Evolutionary conservation across 2,113 vertebrate genomes (phyloP), one percentile per base, ranked within the genome.

Genomic region (Narcine bancroftii): DNA sequence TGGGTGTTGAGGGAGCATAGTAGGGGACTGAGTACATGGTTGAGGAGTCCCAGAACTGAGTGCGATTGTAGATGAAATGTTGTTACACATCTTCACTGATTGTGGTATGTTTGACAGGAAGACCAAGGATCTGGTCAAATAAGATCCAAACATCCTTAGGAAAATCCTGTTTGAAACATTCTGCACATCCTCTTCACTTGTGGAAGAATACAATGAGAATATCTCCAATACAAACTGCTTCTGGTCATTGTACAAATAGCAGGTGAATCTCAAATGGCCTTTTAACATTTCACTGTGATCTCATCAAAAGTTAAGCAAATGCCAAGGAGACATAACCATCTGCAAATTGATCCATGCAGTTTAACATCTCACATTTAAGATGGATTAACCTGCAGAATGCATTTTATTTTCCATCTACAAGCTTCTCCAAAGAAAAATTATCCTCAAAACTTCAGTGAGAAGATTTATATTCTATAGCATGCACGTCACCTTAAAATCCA

Each of bases 241-340:
- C n/a, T 36, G 53, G 81, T 36, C 81, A 36, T 60, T 63, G 36
- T 56, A 63, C 15, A 87, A 87, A 87, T 87, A 56, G 33, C 53
- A 63, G 81, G 29, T 87, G 81, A 53, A n/a, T 87, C 81, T 56
- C 81, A 87, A 87, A 87, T 60, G 81, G 53, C 33, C 81, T 56
- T 87, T 60, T 60, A 87, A 87, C 81, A 87, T 87, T 87, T 87
- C 81, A 60, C 81, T 24, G 36, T 36, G 53, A 87, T 87, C 81
- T 60, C 56, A 87, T 87, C 53, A 87, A 33, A 87, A 87, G 81
- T 87, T 87, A 87, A 87, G 56, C 33, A 87, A 87, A 87, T 87
- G 53, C 56, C 81, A 87, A 36, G 81, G 24, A 87, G 81, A 15
- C 81, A 87, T n/a, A 60, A 36, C n/a, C 53, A 63, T 36, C 53